These are phyloP conservation scores for Sebastes fasciatus DNA, from an alignment of 2,113 vertebrate species.

Conservation along the genomic window DNA sequence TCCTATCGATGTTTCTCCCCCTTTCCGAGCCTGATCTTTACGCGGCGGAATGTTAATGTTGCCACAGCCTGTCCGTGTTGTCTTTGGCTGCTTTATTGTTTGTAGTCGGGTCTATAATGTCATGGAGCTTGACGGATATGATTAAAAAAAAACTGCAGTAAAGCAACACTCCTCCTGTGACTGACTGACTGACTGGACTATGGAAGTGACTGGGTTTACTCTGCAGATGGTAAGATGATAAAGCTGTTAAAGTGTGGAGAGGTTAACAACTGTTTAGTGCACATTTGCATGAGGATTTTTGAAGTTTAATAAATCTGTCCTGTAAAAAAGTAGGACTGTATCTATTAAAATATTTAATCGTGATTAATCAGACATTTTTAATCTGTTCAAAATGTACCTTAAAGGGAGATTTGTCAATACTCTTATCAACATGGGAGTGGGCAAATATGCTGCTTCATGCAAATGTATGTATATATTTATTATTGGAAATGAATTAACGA, in stretches of 20 bases:
- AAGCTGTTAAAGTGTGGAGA: constrained; percentile 1
- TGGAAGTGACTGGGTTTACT: constrained; percentile 51
- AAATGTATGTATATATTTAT: too few species aligned
- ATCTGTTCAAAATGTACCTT: too few species aligned
- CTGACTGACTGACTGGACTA: constrained; percentile 49
- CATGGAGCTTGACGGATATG: constrained; percentile 63
- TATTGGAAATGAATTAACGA: too few species aligned
- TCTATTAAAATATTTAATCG: too few species aligned
- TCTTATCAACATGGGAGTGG: too few species aligned
- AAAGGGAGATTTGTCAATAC: too few species aligned
- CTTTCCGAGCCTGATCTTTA: constrained; percentile 54
- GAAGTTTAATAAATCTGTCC: neutral
- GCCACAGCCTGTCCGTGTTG: constrained; percentile 67
- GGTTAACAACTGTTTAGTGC: neutral
- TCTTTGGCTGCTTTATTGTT: constrained; percentile 63
- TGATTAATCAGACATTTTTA: too few species aligned
- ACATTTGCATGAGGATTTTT: constrained; percentile 13
- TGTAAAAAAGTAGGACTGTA: neutral
- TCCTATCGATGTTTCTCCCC: constrained; percentile 70
- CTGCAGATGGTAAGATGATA: constrained; percentile 65
- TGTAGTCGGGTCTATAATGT: constrained; percentile 61
- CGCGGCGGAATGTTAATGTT: constrained; percentile 77
- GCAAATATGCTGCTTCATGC: too few species aligned
- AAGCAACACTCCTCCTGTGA: constrained; percentile 32
- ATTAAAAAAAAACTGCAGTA: constrained; percentile 45